phyloP scores from a whole-genome alignment of 2,888 invertebrate genomes.

The Minunthozetes semirufus region DNA sequence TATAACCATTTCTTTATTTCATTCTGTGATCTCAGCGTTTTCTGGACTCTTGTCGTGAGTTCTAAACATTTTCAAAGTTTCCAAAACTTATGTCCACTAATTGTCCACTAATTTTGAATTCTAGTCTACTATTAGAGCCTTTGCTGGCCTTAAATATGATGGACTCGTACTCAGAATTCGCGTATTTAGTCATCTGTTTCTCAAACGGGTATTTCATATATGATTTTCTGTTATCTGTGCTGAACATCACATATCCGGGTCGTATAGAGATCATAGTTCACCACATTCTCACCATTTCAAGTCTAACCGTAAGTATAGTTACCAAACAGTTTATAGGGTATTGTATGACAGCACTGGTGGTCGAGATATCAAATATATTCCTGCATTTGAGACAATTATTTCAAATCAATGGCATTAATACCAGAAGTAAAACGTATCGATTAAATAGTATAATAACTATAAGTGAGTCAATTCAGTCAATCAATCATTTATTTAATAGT shows the following conservation, averaged over 20 bases:
- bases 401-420: neutral
- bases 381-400: conserved; percentile 18
- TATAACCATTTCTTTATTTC: conserved; percentile 18
- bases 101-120: neutral
- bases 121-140: neutral
- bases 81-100: neutral
- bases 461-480: neutral
- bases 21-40: conserved; percentile 29
- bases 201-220: conserved; percentile 36
- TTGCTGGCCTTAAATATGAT: neutral
- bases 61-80: neutral
- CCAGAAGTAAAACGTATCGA: neutral
- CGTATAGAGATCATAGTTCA: conserved; percentile 33
- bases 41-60: conserved; percentile 21
- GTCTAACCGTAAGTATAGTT: neutral
- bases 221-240: conserved; percentile 19
- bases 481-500: neutral
- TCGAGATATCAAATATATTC: conserved; percentile 33
- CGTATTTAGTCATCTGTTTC: conserved; percentile 16
- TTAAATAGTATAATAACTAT: conserved; percentile 1
- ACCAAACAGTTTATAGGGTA: conserved; percentile 6
- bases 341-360: conserved; percentile 29
- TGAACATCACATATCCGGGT: conserved; percentile 19
- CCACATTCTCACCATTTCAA: conserved; percentile 30
- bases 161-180: neutral